Base-by-base conservation (phyloP, 2,888 invertebrate species). In the Teleiodes luculella region DNA sequence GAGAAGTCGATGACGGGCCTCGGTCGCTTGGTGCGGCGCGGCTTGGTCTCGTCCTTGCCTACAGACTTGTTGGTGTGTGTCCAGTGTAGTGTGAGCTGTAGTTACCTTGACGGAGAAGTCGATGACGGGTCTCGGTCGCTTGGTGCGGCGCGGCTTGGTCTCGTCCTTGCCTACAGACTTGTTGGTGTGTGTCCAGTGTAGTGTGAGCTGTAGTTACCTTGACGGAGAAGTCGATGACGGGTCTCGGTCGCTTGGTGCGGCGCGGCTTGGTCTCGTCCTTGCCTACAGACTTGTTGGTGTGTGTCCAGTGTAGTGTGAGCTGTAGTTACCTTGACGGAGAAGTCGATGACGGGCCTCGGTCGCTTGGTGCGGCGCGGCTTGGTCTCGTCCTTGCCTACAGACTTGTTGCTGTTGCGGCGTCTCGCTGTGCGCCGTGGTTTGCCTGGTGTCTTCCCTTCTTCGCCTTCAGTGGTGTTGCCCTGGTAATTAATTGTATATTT, bases 221-320 rank as follows among this genome's bases (percentile, higher is more conserved):
- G 52, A 90, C 83, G 4, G 93, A 92, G 74, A 92, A 92, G 57
- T 92, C 92, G 20, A 91, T 89, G 54, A 86, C 83, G 0, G 86
- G 83, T 10, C 80, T 74, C 11, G 5, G 14, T 7, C 36, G 36
- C 14, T 36, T 36, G 36, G 14, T 36, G 20, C 36, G 36, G 2
- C 36, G 2, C 4, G 36, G 80, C 59, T 76, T 73, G 35, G 35
- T 24, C 73, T 35, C 35, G 10, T 76, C 80, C 60, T 85, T 84
- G 68, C 70, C 70, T 58, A 73, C 72, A 0, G 85, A 79, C 70
- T 84, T 86, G 66, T 80, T 74, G 67, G 82, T 83, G 76, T 85
- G n/a, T 84, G 60, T 14, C 13, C 11, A n/a, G 35, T 35, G 13
- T 35, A 6, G 11, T 2, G 4, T n/a, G 11, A 35, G 11, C 4